Evolutionary conservation across 2,888 invertebrate genomes (phyloP).

Genomic region (Thera obeliscata): DNA sequence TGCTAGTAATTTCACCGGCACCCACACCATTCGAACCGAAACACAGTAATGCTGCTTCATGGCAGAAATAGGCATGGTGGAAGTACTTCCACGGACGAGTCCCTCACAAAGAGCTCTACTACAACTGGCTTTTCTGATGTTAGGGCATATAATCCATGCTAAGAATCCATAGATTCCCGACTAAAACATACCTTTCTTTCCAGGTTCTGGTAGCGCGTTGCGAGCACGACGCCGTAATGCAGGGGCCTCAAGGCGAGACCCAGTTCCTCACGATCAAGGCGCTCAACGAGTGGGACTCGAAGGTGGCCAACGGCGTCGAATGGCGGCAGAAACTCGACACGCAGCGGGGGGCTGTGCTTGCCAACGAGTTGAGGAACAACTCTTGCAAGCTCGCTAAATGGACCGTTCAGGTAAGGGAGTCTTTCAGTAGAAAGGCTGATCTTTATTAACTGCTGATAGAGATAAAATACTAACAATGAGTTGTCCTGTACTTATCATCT

Average conservation of each 20-base stretch:
- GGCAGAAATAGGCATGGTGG: too few species aligned
- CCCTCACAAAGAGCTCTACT: too few species aligned
- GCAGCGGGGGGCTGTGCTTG: conserved; percentile 98
- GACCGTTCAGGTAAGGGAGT: conserved; percentile 93
- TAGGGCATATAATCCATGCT: too few species aligned
- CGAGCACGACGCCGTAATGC: conserved; percentile 98
- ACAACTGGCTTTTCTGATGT: too few species aligned
- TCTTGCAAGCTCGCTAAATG: conserved; percentile 99
- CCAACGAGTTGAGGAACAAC: conserved; percentile 99
- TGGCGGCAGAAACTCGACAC: conserved; percentile 99
- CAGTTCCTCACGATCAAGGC: conserved; percentile 98
- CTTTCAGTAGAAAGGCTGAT: too few species aligned
- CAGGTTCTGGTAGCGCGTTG: conserved; percentile 94
- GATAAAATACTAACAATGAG: too few species aligned
- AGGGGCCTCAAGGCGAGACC: conserved; percentile 93
- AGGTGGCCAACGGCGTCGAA: conserved; percentile 97
- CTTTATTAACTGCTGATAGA: too few species aligned
- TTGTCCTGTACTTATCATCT: too few species aligned
- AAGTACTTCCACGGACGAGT: too few species aligned
- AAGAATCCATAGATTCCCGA: not conserved
- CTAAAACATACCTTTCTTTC: not conserved
- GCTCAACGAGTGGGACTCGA: conserved; percentile 99
- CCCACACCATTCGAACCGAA: too few species aligned
- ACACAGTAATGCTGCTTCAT: too few species aligned
- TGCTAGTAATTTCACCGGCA: too few species aligned